A percentile compares a stretch with the other conserved stretches of the same genome.
Evolutionary conservation across 2,888 invertebrate genomes (phyloP).

Genomic region (Gymnosoma rotundatum): DNA sequence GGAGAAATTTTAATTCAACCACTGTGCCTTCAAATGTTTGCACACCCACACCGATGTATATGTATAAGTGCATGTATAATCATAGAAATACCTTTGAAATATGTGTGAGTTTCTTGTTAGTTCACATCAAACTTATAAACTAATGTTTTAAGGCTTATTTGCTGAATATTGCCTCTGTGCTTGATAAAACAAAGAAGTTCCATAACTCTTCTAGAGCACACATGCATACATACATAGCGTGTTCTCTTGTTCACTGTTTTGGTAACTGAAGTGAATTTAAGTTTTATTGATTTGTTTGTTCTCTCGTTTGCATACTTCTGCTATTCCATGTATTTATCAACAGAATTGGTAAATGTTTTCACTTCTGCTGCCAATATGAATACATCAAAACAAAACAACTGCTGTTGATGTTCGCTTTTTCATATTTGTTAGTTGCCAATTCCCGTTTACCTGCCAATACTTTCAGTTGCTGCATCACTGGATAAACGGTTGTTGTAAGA

Average conservation of each 20-base stretch:
- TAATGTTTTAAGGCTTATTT: constrained; percentile 60
- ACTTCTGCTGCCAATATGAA: constrained; percentile 8
- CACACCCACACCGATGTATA: not conserved
- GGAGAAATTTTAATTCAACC: not conserved
- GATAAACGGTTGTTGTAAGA: constrained; percentile 1
- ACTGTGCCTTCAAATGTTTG: constrained; percentile 5
- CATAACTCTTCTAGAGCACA: constrained; percentile 8
- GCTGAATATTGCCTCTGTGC: constrained; percentile 41
- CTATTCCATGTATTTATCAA: constrained; percentile 17
- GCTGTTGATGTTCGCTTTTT: constrained; percentile 17
- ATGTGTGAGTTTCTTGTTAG: constrained; percentile 1
- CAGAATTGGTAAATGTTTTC: not conserved
- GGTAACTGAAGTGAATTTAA: constrained; percentile 23
- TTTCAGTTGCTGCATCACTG: constrained; percentile 23
- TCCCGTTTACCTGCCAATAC: constrained; percentile 11
- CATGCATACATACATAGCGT: not conserved
- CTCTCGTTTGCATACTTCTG: constrained; percentile 4
- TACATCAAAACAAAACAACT: not conserved
- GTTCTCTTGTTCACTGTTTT: constrained; percentile 6
- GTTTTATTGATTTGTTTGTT: constrained; percentile 54
- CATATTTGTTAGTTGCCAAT: constrained; percentile 44
- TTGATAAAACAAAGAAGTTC: constrained; percentile 48
- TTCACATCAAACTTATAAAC: constrained; percentile 41
- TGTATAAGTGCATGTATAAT: not conserved
- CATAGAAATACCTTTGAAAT: not conserved